Evolutionary conservation across 2,113 vertebrate genomes (phyloP).

Genomic region (human): GRCh38 chr3:70058501-70059000

Average conservation of each 20-base stretch:
- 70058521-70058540: conserved; percentile 13
- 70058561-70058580: not conserved
- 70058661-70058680: not conserved
- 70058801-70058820: not conserved
- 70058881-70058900: not conserved
- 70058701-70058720: not conserved
- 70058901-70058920: not conserved
- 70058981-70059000: not conserved
- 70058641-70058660: not conserved
- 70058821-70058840: not conserved
- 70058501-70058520: not conserved
- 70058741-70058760: not conserved
- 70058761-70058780: not conserved
- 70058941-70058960: not conserved
- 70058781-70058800: not conserved
- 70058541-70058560: not conserved
- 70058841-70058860: not conserved
- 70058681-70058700: not conserved
- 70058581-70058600: not conserved
- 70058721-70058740: not conserved
- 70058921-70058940: not conserved
- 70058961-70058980: not conserved
- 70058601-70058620: not conserved
- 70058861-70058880: not conserved
- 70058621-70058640: not conserved